phyloP scores from a whole-genome alignment of 2,797 vertebrate genomes.

The Salarias fasciatus region DNA sequence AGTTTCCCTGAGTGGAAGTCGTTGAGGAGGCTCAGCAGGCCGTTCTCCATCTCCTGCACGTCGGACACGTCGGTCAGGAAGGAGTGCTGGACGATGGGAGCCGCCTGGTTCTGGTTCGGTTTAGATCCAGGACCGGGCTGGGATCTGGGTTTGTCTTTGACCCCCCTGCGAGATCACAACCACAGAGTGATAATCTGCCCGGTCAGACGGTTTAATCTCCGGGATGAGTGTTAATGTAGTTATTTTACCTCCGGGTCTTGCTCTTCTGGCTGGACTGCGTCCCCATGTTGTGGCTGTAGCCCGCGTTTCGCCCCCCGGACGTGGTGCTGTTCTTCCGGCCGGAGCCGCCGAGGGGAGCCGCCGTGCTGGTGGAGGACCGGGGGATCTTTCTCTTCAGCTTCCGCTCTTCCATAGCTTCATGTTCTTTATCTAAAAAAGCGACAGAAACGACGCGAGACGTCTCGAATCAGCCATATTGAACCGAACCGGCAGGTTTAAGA shows the following conservation, averaged over 20 bases:
- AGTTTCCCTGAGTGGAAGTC: conserved; percentile 99
- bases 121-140: conserved; percentile 57
- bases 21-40: conserved; percentile 93
- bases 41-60: conserved; percentile 98
- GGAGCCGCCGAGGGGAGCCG: conserved; percentile 75
- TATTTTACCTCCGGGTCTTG: conserved; percentile 86
- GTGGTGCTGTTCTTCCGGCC: conserved; percentile 85
- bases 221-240: too few relatives aligned
- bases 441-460: neutral
- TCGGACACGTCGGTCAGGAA: conserved; percentile 98
- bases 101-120: conserved; percentile 74
- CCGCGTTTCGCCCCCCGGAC: conserved; percentile 82
- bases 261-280: conserved; percentile 86
- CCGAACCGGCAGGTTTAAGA: neutral
- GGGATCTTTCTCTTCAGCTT: conserved; percentile 93
- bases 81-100: conserved; percentile 92
- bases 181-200: too few relatives aligned
- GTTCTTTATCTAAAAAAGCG: conserved; percentile 11
- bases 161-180: conserved; percentile 72
- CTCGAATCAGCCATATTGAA: too few relatives aligned
- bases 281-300: conserved; percentile 82
- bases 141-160: conserved; percentile 80
- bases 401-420: conserved; percentile 91
- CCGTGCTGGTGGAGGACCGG: conserved; percentile 84
- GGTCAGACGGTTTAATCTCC: too few relatives aligned